phyloP scores from a whole-genome alignment of 2,888 invertebrate genomes.

The Thalpophila matura region DNA sequence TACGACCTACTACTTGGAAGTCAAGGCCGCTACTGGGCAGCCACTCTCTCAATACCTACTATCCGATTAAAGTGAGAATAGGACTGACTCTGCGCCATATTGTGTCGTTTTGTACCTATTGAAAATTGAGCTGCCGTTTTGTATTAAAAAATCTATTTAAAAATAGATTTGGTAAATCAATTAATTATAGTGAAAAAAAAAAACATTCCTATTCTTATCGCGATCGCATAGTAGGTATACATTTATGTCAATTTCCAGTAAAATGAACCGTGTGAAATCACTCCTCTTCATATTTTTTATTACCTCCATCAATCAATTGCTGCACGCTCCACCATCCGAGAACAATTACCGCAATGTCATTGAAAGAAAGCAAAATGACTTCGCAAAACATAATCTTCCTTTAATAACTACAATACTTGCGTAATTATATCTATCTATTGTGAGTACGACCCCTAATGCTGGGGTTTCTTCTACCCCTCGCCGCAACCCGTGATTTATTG shows the following conservation, averaged over 20 bases:
- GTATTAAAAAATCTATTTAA: too few relatives aligned
- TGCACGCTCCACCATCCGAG: constrained; percentile 42
- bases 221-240: too few relatives aligned
- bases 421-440: constrained; percentile 84
- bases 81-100: too few relatives aligned
- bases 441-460: constrained; percentile 58
- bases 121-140: too few relatives aligned
- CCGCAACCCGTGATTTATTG: constrained; percentile 83
- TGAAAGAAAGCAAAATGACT: constrained; percentile 68
- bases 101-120: too few relatives aligned
- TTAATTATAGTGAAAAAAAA: too few relatives aligned
- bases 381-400: constrained; percentile 75
- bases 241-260: background rate
- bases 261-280: constrained; percentile 29
- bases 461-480: constrained; percentile 59
- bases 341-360: constrained; percentile 49
- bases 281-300: constrained; percentile 11
- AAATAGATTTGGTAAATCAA: too few relatives aligned
- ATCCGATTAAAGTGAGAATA: too few relatives aligned
- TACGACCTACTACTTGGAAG: too few relatives aligned
- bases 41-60: too few relatives aligned
- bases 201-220: too few relatives aligned
- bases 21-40: too few relatives aligned
- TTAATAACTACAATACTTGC: constrained; percentile 81
- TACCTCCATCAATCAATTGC: constrained; percentile 48